A percentile compares a stretch with the other conserved stretches of the same genome.
Evolutionary conservation across 2,888 invertebrate species (phyloP).

Genomic region (Lapara coniferarum): DNA sequence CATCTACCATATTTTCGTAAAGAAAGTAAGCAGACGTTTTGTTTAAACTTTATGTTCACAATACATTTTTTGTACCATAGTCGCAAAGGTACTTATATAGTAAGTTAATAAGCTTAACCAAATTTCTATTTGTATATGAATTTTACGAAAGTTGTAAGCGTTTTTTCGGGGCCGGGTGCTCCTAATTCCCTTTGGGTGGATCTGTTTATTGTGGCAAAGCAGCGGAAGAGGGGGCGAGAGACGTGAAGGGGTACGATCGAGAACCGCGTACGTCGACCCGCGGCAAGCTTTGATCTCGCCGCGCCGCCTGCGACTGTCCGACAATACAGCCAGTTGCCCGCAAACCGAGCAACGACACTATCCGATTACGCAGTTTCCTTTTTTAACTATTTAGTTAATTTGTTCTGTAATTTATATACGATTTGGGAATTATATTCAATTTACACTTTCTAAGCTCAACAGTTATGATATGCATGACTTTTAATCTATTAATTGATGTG

Average conservation of each 20-base stretch:
- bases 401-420: not conserved
- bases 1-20: too few relatives aligned
- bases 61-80: too few relatives aligned
- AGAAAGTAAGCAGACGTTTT: too few relatives aligned
- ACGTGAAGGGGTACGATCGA: conserved; percentile 53
- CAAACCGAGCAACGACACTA: conserved; percentile 30
- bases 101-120: too few relatives aligned
- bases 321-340: conserved; percentile 39
- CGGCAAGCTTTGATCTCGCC: conserved; percentile 72
- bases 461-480: too few relatives aligned
- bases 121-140: too few relatives aligned
- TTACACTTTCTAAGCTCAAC: too few relatives aligned
- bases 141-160: too few relatives aligned
- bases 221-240: conserved; percentile 50
- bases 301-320: conserved; percentile 44
- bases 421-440: too few relatives aligned
- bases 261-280: conserved; percentile 80
- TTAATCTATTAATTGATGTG: not conserved
- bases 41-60: too few relatives aligned
- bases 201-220: conserved; percentile 31
- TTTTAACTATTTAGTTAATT: not conserved
- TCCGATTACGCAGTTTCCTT: conserved; percentile 3
- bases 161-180: not conserved
- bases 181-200: conserved; percentile 10
- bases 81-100: too few relatives aligned